These are phyloP conservation scores for Maconellicoccus hirsutus DNA, from an alignment of 1,140 invertebrate genomes.

Conservation along the genomic window DNA sequence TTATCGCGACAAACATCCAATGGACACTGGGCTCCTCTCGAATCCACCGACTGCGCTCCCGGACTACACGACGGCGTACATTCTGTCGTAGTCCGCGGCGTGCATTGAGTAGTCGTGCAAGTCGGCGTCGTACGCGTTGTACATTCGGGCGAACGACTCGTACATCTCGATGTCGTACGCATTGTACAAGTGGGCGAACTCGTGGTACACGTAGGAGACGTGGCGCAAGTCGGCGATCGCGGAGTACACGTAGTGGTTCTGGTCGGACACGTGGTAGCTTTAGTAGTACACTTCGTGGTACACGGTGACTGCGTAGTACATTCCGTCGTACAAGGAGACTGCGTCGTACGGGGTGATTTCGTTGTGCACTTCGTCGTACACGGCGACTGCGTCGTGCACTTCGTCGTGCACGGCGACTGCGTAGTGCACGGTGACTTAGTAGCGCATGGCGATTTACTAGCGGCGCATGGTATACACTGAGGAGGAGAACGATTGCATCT, in stretches of 20 bases:
- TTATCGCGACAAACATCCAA: too few species aligned
- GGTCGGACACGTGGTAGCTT: too few species aligned
- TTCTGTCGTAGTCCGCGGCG: neutral
- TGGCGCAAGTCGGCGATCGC: neutral
- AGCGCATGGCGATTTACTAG: neutral
- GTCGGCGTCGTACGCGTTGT: neutral
- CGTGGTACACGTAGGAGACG: neutral
- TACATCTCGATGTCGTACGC: neutral
- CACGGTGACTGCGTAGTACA: too few species aligned
- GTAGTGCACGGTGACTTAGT: neutral
- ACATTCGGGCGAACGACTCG: neutral
- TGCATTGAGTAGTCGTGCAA: neutral
- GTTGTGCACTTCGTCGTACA: too few species aligned
- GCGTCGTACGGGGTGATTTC: too few species aligned
- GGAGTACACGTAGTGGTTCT: too few species aligned
- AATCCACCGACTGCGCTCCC: neutral
- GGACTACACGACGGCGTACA: neutral
- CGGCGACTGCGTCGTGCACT: too few species aligned
- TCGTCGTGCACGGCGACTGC: neutral
- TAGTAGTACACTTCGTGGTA: too few species aligned
- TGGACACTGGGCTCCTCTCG: neutral
- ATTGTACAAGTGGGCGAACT: neutral
- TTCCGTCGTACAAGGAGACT: too few species aligned
- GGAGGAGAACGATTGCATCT: neutral
- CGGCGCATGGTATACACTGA: neutral